These are phyloP conservation scores for Limnephilus marmoratus DNA, from an alignment of 2,888 invertebrate species.

Conservation along the genomic window DNA sequence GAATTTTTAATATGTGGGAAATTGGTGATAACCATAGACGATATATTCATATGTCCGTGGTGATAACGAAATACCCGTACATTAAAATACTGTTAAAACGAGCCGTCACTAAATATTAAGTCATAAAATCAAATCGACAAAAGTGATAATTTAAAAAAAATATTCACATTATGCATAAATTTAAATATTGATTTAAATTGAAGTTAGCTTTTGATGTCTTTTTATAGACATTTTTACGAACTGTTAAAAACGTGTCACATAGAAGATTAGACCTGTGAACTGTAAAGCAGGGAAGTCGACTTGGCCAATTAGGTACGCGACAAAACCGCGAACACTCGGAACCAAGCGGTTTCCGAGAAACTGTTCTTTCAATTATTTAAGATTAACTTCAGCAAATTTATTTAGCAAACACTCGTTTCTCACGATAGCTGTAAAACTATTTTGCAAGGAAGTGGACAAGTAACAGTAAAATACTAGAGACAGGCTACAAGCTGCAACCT, in stretches of 20 bases:
- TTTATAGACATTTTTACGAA: neutral
- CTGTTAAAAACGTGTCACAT: neutral
- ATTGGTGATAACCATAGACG: neutral
- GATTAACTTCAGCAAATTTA: neutral
- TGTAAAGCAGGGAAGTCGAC: neutral
- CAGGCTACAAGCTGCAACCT: neutral
- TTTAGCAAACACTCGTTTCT: neutral
- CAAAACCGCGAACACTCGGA: neutral
- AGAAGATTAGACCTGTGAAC: neutral
- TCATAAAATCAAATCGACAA: neutral
- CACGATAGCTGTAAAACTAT: neutral
- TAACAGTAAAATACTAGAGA: neutral
- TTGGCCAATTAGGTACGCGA: neutral
- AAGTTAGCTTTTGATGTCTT: neutral
- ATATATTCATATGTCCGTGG: too few relatives aligned
- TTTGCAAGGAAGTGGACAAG: neutral
- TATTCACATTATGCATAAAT: neutral
- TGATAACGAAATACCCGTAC: neutral
- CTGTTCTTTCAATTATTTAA: neutral
- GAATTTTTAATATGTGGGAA: neutral
- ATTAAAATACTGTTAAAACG: neutral
- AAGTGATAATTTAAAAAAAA: neutral
- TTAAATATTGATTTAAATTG: neutral
- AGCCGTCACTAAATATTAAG: neutral
- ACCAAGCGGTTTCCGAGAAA: neutral